These are phyloP conservation scores for Mionectes olivaceus DNA, from an alignment of 2,797 vertebrate species.

Conservation along the genomic window DNA sequence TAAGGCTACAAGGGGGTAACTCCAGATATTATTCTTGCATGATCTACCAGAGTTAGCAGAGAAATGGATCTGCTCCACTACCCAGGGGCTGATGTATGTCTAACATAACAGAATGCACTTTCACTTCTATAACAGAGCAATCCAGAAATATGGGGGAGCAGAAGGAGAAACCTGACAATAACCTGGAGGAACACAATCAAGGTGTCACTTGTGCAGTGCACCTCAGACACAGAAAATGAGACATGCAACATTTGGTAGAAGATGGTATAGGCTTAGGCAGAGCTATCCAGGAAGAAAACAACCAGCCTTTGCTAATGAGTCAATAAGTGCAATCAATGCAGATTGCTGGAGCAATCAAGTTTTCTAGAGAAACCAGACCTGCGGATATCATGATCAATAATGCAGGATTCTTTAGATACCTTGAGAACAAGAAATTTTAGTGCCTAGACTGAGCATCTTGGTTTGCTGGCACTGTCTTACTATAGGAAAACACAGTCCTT, in stretches of 20 bases:
- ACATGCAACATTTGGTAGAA: not conserved
- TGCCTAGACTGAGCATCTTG: not conserved
- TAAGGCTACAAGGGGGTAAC: not conserved
- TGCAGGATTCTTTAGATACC: not conserved
- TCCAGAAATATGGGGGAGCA: not conserved
- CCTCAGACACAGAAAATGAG: not conserved
- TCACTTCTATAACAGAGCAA: not conserved
- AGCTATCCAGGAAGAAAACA: not conserved
- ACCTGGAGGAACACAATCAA: not conserved
- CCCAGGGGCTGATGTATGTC: not conserved
- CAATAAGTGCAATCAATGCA: not conserved
- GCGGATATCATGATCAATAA: not conserved
- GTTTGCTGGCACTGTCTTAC: not conserved
- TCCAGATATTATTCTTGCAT: not conserved
- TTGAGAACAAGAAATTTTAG: not conserved
- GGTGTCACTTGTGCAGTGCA: not conserved
- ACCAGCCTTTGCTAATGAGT: not conserved
- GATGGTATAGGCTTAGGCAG: not conserved
- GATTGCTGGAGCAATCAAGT: not conserved
- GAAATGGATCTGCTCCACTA: not conserved
- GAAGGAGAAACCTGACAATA: not conserved
- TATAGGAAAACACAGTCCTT: not conserved
- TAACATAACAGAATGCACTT: not conserved
- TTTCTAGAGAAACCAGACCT: not conserved
- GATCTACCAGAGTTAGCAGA: not conserved